Base-by-base conservation (phyloP, 92 coral and sea anemone genomes). In the Micromussa lordhowensis region DNA sequence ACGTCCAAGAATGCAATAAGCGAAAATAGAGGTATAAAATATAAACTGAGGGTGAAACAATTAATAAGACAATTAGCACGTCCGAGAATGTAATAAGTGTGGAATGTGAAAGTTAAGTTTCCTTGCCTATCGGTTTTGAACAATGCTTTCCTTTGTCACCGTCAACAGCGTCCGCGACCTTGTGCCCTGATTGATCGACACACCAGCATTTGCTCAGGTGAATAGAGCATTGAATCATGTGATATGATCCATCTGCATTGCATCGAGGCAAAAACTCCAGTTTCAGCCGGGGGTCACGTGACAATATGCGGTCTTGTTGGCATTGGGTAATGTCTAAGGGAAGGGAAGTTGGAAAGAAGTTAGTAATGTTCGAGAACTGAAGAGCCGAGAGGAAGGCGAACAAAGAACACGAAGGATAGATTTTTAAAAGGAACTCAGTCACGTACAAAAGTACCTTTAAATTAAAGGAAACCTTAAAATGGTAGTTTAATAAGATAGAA, bases 201-300 rank as follows among this genome's bases (percentile, higher is more conserved):
- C 99, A 97, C 99, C 99, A 97, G 32, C 99, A 97, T 78, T 77
- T 91, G 64, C 81, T 81, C 54, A 88, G 82, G 84, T 96, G 95
- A 81, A 97, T 85, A 66, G 99, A 97, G 54, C 99, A 97, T 82
- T 97, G 99, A 2, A 97, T 91, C 78, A 64, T 75, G 84, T 96
- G 99, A 59, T 96, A 97, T n/a, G 91, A 79, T 5, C 99, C 99
- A 72, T 97, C 95, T 16, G 79, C 63, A 79, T 97, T 80, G 77
- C 99, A 97, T 64, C 68, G 86, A 64, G 99, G 99, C 17, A 96
- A 88, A 85, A 92, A 97, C 80, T 93, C 96, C 1, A 91, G 90
- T 70, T 81, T 91, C 32, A 88, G 88, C 57, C 99, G 96, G 15
- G 98, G 99, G 66, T 97, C 99, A 71, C 75, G 49, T 2, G 98